Conservation (phyloP, 2,888 invertebrate species). For the Drosophila sordidula region DNA sequence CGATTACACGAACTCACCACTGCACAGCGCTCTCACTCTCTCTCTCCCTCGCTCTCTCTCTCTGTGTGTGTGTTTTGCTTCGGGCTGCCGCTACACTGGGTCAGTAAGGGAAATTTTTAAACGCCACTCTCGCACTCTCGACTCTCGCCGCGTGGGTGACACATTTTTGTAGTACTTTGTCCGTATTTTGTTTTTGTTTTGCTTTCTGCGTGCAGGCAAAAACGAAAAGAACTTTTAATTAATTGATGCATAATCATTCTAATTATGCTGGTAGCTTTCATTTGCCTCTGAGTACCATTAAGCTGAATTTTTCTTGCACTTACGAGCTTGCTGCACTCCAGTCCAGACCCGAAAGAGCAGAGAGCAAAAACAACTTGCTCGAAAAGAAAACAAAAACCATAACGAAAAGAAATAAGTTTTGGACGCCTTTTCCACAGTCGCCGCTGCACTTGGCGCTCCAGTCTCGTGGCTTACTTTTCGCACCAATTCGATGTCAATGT, state of each 20-base stretch:
- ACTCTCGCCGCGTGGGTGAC: constrained; percentile 62
- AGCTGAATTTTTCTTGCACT: constrained; percentile 20
- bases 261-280: constrained; percentile 49
- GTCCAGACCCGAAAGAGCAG: constrained; percentile 3
- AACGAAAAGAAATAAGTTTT: neutral
- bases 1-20: constrained; percentile 53
- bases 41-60: constrained; percentile 6
- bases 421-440: constrained; percentile 13
- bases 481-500: constrained; percentile 68
- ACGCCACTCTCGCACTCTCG: constrained; percentile 2
- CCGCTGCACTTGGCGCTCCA: constrained; percentile 22
- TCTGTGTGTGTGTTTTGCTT: constrained; percentile 23
- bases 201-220: constrained; percentile 15
- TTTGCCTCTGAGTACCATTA: constrained; percentile 41
- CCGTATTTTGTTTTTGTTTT: constrained; percentile 27
- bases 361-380: neutral
- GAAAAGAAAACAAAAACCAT: neutral
- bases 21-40: constrained; percentile 28
- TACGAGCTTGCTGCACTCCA: constrained; percentile 1
- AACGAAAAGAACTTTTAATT: constrained; percentile 69
- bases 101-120: constrained; percentile 70
- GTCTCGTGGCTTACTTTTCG: constrained; percentile 62
- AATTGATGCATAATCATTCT: constrained; percentile 72
- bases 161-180: constrained; percentile 57
- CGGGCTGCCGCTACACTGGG: constrained; percentile 56